These are phyloP conservation scores for Taphrorychus bicolor DNA, from an alignment of 2,888 invertebrate genomes.

Conservation along the genomic window DNA sequence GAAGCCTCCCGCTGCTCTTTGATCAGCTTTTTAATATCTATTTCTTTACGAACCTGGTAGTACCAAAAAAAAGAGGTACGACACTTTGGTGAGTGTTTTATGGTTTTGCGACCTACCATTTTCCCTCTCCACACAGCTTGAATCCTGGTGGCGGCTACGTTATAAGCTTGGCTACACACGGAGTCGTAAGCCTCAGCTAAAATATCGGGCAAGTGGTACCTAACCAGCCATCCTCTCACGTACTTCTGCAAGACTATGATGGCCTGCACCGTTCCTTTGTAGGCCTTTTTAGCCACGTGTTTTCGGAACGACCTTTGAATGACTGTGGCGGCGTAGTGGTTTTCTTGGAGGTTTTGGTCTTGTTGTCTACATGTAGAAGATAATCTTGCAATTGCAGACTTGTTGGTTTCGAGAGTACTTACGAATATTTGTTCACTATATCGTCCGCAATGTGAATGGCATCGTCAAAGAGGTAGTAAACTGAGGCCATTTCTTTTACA, in stretches of 20 bases:
- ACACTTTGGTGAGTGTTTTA: slow-evolving; percentile 40
- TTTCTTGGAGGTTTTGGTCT: slow-evolving; percentile 38
- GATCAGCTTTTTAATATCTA: slow-evolving; percentile 40
- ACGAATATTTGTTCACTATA: slow-evolving; percentile 47
- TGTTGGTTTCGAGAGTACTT: slow-evolving; percentile 30
- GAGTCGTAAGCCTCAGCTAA: slow-evolving; percentile 44
- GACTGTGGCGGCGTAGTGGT: slow-evolving; percentile 51
- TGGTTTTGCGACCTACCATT: no score
- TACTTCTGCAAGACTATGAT: slow-evolving; percentile 54
- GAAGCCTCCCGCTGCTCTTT: slow-evolving; percentile 1
- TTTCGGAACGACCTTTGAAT: slow-evolving; percentile 55
- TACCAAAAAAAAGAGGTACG: no score
- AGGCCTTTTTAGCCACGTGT: slow-evolving; percentile 47
- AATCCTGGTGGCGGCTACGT: slow-evolving; percentile 53
- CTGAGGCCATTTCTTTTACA: slow-evolving; percentile 54
- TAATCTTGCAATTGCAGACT: neutral
- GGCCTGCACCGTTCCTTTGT: slow-evolving; percentile 45
- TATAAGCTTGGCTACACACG: slow-evolving; percentile 43
- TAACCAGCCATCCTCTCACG: slow-evolving; percentile 52
- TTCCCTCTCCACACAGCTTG: slow-evolving; percentile 56
- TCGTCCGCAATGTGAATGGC: slow-evolving; percentile 46
- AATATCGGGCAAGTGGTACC: slow-evolving; percentile 45
- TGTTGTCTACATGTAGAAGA: neutral
- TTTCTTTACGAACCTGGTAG: slow-evolving; percentile 42
- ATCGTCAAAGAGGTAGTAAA: slow-evolving; percentile 52